Conservation (phyloP, 1,140 invertebrate species). For the Drosophila quadrilineata region DNA sequence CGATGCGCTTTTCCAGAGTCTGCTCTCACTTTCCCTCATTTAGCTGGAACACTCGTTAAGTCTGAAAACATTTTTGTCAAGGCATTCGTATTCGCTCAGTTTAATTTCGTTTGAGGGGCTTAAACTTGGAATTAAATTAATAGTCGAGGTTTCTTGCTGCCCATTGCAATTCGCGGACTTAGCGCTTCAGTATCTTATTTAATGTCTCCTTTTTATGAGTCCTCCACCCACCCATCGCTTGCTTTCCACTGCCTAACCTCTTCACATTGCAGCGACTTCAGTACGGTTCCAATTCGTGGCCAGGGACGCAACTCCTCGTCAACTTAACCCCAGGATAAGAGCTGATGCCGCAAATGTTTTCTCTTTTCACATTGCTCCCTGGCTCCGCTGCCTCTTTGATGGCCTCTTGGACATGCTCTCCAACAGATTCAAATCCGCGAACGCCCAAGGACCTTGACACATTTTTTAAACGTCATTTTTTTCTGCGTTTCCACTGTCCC, state of each 20-base stretch:
- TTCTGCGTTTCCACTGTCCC: neutral
- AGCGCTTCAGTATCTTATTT: slow-evolving; percentile 46
- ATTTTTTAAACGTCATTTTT: slow-evolving; percentile 44
- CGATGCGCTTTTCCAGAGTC: too few species aligned
- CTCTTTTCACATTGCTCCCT: neutral
- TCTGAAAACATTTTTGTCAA: slow-evolving; percentile 22
- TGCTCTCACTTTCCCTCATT: too few species aligned
- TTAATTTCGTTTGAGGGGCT: slow-evolving; percentile 44
- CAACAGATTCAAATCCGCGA: slow-evolving; percentile 61
- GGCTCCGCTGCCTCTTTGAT: neutral
- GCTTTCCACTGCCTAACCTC: neutral
- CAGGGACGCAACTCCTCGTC: slow-evolving; percentile 23
- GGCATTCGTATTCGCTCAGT: slow-evolving; percentile 42
- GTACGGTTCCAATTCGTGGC: slow-evolving; percentile 1
- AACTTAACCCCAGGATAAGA: slow-evolving; percentile 60
- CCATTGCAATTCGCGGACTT: slow-evolving; percentile 56
- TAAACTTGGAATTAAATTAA: slow-evolving; percentile 65
- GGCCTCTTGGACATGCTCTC: slow-evolving; percentile 6
- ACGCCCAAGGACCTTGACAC: slow-evolving; percentile 60
- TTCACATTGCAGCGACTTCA: slow-evolving; percentile 24
- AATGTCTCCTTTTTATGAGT: slow-evolving; percentile 57
- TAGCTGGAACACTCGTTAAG: slow-evolving; percentile 55
- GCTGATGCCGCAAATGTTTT: neutral
- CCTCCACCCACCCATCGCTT: neutral
- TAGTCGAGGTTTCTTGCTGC: slow-evolving; percentile 43